phyloP scores from a whole-genome alignment of 1,140 invertebrate species.

The Drosophila jambulina region DNA sequence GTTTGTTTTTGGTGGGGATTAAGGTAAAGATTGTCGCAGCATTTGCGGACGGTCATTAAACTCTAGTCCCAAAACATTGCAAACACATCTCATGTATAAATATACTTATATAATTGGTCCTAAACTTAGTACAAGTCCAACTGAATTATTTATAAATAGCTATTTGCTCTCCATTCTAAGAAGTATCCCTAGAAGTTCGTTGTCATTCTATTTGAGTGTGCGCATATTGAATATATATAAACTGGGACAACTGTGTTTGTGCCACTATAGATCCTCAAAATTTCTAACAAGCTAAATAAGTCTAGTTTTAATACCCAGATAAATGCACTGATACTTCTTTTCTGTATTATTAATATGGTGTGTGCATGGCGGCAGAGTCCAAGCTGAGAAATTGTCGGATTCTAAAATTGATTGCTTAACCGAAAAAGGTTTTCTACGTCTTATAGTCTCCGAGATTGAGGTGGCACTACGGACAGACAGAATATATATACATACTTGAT shows the following conservation, averaged over 20 bases:
- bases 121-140: background rate
- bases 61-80: slow-evolving; percentile 1
- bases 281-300: too few relatives aligned
- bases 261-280: background rate
- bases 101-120: background rate
- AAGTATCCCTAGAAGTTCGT: background rate
- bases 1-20: slow-evolving; percentile 1
- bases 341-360: too few relatives aligned
- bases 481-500: background rate
- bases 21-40: slow-evolving; percentile 6
- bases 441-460: background rate
- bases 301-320: background rate
- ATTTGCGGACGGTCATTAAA: slow-evolving; percentile 1
- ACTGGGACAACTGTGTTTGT: background rate
- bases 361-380: too few relatives aligned
- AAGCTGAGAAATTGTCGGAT: too few relatives aligned
- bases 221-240: background rate
- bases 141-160: slow-evolving; percentile 3
- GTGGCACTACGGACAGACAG: background rate
- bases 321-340: background rate
- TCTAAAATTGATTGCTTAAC: background rate
- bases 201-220: background rate
- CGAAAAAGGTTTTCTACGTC: background rate
- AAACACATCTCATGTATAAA: background rate
- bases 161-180: background rate